Percentiles rank a stretch among this genome's conserved stretches.
phyloP scores from a whole-genome alignment of 2,797 vertebrate species.

The Coendou prehensilis region DNA sequence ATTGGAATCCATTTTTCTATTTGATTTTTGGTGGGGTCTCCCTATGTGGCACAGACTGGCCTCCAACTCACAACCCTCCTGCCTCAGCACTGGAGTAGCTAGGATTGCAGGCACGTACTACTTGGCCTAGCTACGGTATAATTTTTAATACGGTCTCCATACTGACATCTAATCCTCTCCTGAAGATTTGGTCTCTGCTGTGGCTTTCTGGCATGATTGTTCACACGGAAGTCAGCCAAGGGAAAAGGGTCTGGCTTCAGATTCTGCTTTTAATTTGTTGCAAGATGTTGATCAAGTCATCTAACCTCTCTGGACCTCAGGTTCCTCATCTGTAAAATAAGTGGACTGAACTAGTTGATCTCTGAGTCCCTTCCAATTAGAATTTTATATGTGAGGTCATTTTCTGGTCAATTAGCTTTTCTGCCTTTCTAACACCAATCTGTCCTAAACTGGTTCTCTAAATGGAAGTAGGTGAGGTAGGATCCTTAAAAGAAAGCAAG shows the following conservation, averaged over 20 bases:
- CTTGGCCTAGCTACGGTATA: not conserved
- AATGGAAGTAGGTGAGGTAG: not conserved
- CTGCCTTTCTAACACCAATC: not conserved
- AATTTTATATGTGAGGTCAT: not conserved
- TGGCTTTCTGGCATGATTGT: not conserved
- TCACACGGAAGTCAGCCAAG: not conserved
- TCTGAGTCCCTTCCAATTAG: not conserved
- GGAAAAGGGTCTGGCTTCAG: not conserved
- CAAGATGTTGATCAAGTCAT: not conserved
- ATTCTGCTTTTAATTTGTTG: not conserved
- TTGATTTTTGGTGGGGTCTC: not conserved
- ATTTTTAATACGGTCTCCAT: not conserved
- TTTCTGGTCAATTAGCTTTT: constrained; percentile 19
- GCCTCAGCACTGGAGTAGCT: not conserved
- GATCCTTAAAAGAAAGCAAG: not conserved
- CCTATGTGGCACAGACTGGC: not conserved
- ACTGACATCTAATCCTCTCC: not conserved
- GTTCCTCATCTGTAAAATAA: not conserved
- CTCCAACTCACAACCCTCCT: not conserved
- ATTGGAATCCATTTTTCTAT: not conserved
- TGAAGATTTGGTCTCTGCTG: not conserved
- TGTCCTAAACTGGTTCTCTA: not conserved
- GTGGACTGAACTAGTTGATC: not conserved
- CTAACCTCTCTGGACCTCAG: not conserved
- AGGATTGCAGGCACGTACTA: not conserved